phyloP scores from a whole-genome alignment of 2,113 vertebrate genomes.

The Gavialis gangeticus region DNA sequence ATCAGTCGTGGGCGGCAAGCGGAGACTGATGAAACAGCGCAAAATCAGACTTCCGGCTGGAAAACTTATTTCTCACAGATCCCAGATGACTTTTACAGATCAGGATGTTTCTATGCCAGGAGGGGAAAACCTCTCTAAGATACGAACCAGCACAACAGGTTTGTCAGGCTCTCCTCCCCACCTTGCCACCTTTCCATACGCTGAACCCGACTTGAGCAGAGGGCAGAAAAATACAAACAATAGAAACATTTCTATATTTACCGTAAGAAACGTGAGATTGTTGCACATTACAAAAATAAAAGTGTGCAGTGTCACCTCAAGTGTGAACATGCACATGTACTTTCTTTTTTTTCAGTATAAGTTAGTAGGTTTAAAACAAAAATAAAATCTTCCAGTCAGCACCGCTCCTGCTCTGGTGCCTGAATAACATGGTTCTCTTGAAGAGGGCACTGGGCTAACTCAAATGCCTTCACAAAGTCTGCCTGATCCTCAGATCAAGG shows the following conservation, averaged over 20 bases:
- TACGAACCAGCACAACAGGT: neutral
- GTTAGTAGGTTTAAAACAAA: slow-evolving; percentile 56
- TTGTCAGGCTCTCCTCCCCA: neutral
- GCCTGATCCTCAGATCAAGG: neutral
- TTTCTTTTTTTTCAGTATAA: slow-evolving; percentile 28
- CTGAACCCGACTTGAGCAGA: neutral
- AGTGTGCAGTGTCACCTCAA: slow-evolving; percentile 36
- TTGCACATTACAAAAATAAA: slow-evolving; percentile 72
- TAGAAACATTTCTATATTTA: slow-evolving; percentile 58
- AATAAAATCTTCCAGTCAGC: slow-evolving; percentile 19
- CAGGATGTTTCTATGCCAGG: too few species aligned
- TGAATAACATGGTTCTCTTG: neutral
- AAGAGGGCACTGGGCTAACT: neutral
- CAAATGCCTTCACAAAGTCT: too few species aligned
- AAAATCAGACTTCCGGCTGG: neutral
- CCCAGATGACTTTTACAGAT: neutral
- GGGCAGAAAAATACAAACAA: neutral
- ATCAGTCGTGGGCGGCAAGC: too few species aligned
- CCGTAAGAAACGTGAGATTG: slow-evolving; percentile 26
- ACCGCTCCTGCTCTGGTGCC: neutral
- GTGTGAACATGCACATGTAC: neutral
- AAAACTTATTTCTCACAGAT: neutral
- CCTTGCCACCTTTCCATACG: neutral
- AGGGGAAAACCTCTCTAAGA: neutral
- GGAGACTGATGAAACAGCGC: neutral